These are phyloP conservation scores for Clinocottus analis DNA, from an alignment of 2,113 vertebrate species.

Conservation along the genomic window DNA sequence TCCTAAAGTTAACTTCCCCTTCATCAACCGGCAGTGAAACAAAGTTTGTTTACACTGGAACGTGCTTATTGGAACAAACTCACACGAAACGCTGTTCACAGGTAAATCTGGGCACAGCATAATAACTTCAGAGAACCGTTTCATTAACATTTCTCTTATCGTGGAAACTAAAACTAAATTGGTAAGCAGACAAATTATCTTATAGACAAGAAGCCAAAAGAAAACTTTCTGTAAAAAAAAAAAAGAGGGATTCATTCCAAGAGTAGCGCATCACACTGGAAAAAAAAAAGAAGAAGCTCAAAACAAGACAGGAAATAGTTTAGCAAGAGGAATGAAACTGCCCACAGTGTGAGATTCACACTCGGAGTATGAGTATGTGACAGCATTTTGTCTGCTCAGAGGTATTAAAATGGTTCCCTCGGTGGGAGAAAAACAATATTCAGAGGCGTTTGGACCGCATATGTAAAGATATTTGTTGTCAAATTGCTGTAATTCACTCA, in stretches of 20 bases:
- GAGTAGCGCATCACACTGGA: not conserved
- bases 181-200: not conserved
- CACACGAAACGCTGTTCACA: not conserved
- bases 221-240: not conserved
- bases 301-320: not conserved
- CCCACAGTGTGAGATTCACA: slow-evolving; percentile 1
- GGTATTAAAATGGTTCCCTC: slow-evolving; percentile 1
- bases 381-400: not conserved
- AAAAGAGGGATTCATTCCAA: not conserved
- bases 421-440: not conserved
- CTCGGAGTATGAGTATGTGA: not conserved
- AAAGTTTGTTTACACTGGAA: not conserved
- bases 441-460: not conserved
- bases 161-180: not conserved
- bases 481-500: slow-evolving; percentile 31
- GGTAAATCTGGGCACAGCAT: not conserved
- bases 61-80: not conserved
- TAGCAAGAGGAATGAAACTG: not conserved
- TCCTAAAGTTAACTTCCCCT: not conserved
- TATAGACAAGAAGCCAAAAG: not conserved
- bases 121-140: not conserved
- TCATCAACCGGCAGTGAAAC: not conserved
- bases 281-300: not conserved
- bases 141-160: not conserved
- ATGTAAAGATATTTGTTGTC: slow-evolving; percentile 16